Evolutionary conservation across 1,140 invertebrate species (phyloP), one percentile per base, ranked within the genome.

Genomic region (Hermetia illucens): DNA sequence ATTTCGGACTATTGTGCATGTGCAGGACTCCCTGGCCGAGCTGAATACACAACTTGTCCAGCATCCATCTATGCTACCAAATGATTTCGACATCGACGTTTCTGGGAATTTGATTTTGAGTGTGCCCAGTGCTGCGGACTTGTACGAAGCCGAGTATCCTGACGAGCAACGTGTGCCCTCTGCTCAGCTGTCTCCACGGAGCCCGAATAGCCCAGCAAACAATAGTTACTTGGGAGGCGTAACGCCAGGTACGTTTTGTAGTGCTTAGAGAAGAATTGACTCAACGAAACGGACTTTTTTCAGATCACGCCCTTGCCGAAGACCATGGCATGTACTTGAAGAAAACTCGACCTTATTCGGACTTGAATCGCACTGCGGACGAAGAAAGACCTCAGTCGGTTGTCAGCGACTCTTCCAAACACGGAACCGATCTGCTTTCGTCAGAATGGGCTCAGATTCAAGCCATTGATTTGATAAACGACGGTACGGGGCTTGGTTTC

Each of bases 401-500:
- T 38, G 67, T 79, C 46, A 81, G 76, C 60, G 78, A 83, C 61
- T 70, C 74, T 40, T 81, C 79, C 15, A 74, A 82, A 50, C 70
- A 72, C 46, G 71, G 66, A 48, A 9, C 40, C 15, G 79, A 87
- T 62, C 72, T 78, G 63, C 80, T 88, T 53, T 77, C 78, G 51
- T 87, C 87, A 46, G 90, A 95, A 65, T 96, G 89, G 85, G 88
- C 86, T 18, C 89, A 95, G 68, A 84, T 95, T 48, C 91, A 96
- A 72, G 83, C 88, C 40, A 91, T 96, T 47, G 89, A 94, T 55
- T 68, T 96, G 37, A 77, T 92, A 18, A 95, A 95, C 63, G 90
- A 95, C 75, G 90, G 90, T 20, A 87, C 86, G 47, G 91, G 91
- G 22, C 73, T 96, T 49, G 94, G 93, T 27, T 98, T 98, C 66